Evolutionary conservation across 2,888 invertebrate genomes (phyloP).

Genomic region (Eupithecia inturbata): DNA sequence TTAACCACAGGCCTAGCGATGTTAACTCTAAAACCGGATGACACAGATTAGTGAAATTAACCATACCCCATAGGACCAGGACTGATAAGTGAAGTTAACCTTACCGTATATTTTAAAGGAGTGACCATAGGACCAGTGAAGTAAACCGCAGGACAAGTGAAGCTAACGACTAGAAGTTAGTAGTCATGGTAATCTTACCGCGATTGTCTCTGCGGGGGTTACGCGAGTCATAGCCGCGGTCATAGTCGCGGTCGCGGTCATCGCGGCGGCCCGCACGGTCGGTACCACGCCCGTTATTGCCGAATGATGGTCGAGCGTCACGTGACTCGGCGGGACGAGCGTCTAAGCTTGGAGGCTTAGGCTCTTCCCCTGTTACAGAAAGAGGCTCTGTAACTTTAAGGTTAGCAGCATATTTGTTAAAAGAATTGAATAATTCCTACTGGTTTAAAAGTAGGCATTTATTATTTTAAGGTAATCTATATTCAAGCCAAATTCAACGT

Average conservation of each 20-base stretch:
- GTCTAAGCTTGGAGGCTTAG: slow-evolving; percentile 81
- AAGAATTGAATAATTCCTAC: not conserved
- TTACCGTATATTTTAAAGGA: not conserved
- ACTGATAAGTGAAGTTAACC: not conserved
- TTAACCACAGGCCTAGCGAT: not conserved
- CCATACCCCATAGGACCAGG: not conserved
- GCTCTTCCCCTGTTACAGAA: slow-evolving; percentile 74
- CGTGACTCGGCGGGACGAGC: slow-evolving; percentile 73
- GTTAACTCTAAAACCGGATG: no score
- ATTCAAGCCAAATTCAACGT: no score
- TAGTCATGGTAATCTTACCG: slow-evolving; percentile 55
- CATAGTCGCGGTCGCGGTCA: slow-evolving; percentile 82
- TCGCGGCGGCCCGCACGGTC: slow-evolving; percentile 83
- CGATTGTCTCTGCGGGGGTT: slow-evolving; percentile 81
- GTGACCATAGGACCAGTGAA: not conserved
- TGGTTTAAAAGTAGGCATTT: no score
- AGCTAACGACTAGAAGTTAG: not conserved
- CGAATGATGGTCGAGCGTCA: slow-evolving; percentile 77
- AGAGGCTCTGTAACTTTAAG: slow-evolving; percentile 13
- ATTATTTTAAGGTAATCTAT: not conserved
- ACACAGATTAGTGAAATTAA: no score
- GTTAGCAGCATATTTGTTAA: not conserved
- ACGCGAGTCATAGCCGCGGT: slow-evolving; percentile 84
- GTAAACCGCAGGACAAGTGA: not conserved
- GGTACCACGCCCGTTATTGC: slow-evolving; percentile 76